Base-by-base conservation (phyloP, 2,888 invertebrate species). In the Agrochola circellaris region DNA sequence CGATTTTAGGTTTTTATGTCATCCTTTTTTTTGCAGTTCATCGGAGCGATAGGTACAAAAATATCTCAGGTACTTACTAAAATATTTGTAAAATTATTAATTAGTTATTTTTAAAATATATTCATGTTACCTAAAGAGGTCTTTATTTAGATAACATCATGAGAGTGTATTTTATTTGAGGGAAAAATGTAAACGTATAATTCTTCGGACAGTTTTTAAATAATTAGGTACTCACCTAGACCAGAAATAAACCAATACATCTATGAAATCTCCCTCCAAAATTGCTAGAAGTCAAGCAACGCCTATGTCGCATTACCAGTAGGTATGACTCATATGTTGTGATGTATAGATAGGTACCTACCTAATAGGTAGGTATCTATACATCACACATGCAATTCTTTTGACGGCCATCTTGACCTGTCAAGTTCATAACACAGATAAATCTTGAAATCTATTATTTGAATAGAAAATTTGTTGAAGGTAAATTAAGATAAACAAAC, bases 401-500 rank as follows among this genome's bases (percentile, higher is more conserved):
- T 26, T 60, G 30, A 51, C 8, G 45, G 45, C 30, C 13, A 71
- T 30, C 64, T 65, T 30, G 13, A 56, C 13, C 23, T 26, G 34
- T 42, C 38, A 51, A 30, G 51, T 38, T 65, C 13, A 58, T 15
- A 26, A 26, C 1, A 54, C 20, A 30, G 6, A 56, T 5, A n/a
- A 9, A 26, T 34, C 38, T 67, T 51, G 9, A n/a, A 60, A 34
- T 34, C 34, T 34, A 20, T 8, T 6, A 30, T 58, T 75, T 56
- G 11, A 13, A 45, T n/a, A 13, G 17, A 54, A 23, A 76, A 76
- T 26, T 45, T 11, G 13, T 62, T 17, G 17, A 76, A 20, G 26
- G 5, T 62, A 38, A 56, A 77, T 48, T 26, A 61, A 68, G 34
- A 71, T 38, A 71, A 78, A 58, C 48, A 78, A 78, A 64, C 56